A percentile compares a stretch with the other conserved stretches of the same genome.
These are phyloP conservation scores for Oncorhynchus mykiss DNA, from an alignment of 2,113 vertebrate species.

Conservation along the genomic window DNA sequence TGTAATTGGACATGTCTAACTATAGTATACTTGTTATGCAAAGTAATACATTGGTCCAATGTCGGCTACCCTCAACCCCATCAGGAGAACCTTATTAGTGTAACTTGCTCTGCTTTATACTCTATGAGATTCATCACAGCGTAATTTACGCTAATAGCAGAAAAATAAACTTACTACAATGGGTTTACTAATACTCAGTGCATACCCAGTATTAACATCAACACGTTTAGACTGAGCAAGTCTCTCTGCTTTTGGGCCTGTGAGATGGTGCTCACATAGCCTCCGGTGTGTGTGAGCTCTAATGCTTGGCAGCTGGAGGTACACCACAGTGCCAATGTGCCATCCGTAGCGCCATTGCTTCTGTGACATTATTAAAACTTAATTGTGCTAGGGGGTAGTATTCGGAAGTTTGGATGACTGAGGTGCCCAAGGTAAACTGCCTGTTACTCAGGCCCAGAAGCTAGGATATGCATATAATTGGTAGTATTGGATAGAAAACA, in stretches of 20 bases:
- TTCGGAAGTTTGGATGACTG: too few species aligned
- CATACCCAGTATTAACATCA: background rate
- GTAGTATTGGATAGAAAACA: too few species aligned
- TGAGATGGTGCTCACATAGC: conserved; percentile 47
- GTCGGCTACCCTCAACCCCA: too few species aligned
- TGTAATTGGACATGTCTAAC: background rate
- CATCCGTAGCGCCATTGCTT: conserved; percentile 39
- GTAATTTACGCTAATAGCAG: too few species aligned
- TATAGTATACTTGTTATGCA: background rate
- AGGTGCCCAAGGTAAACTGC: too few species aligned
- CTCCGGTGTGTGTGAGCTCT: conserved; percentile 62
- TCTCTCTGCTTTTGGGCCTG: conserved; percentile 2
- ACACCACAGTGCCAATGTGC: conserved; percentile 41
- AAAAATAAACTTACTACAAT: too few species aligned
- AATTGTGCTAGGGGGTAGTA: too few species aligned
- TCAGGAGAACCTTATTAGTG: background rate
- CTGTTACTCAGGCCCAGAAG: too few species aligned
- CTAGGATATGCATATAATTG: too few species aligned
- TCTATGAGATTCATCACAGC: background rate
- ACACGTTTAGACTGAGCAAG: background rate
- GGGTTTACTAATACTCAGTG: background rate
- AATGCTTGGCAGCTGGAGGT: conserved; percentile 59
- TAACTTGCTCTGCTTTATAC: background rate
- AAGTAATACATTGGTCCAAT: background rate
- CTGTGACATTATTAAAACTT: background rate